A percentile compares a stretch with the other conserved stretches of the same genome.
phyloP scores from a whole-genome alignment of 1,140 invertebrate species.

The Parapsyche elsis region DNA sequence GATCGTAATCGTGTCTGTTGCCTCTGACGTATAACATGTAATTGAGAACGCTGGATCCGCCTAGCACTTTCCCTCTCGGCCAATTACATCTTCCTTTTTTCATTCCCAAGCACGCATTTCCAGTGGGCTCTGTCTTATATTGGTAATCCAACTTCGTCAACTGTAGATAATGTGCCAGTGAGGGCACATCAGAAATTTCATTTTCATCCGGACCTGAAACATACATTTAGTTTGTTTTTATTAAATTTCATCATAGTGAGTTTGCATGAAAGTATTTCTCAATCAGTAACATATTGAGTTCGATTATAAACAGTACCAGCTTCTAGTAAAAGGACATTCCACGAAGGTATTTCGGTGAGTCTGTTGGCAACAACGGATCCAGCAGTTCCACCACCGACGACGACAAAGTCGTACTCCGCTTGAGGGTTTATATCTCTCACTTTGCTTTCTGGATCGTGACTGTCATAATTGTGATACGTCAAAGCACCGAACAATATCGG shows the following conservation, averaged over 20 bases:
- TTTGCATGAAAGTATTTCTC: too few relatives aligned
- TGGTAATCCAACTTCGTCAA: conserved; percentile 90
- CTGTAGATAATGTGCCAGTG: conserved; percentile 87
- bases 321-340: conserved; percentile 89
- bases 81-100: conserved; percentile 83
- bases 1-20: conserved; percentile 85
- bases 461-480: conserved; percentile 84
- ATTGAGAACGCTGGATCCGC: conserved; percentile 91
- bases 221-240: not conserved
- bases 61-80: conserved; percentile 86
- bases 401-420: conserved; percentile 84
- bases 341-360: conserved; percentile 82
- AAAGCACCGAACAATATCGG: conserved; percentile 83
- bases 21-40: conserved; percentile 96
- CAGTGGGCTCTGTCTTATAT: conserved; percentile 90
- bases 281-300: too few relatives aligned
- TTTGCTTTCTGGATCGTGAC: conserved; percentile 81
- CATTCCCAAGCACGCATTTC: conserved; percentile 81
- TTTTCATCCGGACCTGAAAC: conserved; percentile 94
- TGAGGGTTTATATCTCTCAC: conserved; percentile 63
- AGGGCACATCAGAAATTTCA: conserved; percentile 89
- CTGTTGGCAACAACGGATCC: conserved; percentile 93
- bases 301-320: conserved; percentile 67
- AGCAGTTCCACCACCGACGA: conserved; percentile 92
- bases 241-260: not conserved